Evolutionary conservation across 92 coral and sea anemone genomes (phyloP), one percentile per base, ranked within the genome.

Genomic region (Chrysogorgia sp.): DNA sequence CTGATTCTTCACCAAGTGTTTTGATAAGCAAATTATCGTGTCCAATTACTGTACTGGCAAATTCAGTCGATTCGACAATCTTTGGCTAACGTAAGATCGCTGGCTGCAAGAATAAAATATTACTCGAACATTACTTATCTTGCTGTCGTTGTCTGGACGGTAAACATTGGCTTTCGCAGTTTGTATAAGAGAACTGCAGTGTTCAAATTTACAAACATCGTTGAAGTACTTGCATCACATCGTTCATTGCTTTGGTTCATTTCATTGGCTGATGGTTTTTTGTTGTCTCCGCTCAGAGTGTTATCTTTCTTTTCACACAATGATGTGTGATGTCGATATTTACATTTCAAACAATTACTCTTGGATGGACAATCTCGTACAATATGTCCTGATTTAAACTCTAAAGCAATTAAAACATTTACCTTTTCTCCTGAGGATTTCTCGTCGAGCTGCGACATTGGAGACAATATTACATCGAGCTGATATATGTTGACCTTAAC

Each of bases 1-100:
- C 80, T 52, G 59, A 71, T 57, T 21, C 70, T 58, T 71, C 62
- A 82, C 21, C 87, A 81, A 88, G 84, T 26, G 76, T 82, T 43
- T 85, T 88, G 32, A 85, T 85, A 50, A 80, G 58, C 37, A 89
- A 49, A 28, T 81, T 45, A 20, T 86, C 92, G 17, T 75, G 64
- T 5, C 68, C 71, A 37, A 71, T 76, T 26, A 62, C n/a, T n/a
- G n/a, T n/a, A n/a, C 64, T 26, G 86, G 80, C 37, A 89, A 63
- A 56, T 65, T 80, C 61, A 89, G 69, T 40, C 70, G 60, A 7
- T 60, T 20, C 52, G 62, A 71, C 14, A 89, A 79, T 67, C 84
- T 35, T 7, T 59, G 47, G 30, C 79, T 61, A 68, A 82, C 35
- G 62, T 82, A 82, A 13, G 87, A 71, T 40, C 87, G 85, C 57